phyloP scores from a whole-genome alignment of 2,113 vertebrate genomes.

The Bos taurus region DNA sequence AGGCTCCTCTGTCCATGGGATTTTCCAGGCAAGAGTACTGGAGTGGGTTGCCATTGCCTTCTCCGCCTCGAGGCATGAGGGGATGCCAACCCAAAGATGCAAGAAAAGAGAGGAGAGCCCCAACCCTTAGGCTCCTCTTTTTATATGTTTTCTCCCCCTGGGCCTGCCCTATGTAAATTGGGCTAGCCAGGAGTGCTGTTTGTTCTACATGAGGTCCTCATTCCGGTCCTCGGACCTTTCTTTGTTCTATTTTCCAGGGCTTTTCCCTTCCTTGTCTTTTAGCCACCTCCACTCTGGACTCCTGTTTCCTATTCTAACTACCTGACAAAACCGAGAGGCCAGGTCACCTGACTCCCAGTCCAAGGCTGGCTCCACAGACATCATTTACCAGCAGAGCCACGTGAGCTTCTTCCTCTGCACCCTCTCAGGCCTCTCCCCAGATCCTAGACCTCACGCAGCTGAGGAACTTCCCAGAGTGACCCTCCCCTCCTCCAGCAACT shows the following conservation, averaged over 20 bases:
- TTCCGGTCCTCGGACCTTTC: rapidly evolving
- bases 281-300: neutral
- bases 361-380: neutral
- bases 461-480: neutral
- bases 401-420: neutral
- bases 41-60: too few relatives aligned
- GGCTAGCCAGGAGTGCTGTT: neutral
- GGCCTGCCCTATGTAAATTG: neutral
- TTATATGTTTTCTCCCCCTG: neutral
- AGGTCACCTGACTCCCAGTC: neutral
- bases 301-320: neutral
- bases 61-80: neutral
- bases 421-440: neutral
- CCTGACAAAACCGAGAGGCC: neutral
- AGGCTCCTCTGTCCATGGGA: too few relatives aligned
- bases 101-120: neutral
- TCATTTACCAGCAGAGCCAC: neutral
- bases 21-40: too few relatives aligned
- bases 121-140: neutral
- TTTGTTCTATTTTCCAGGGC: neutral
- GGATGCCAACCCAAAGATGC: neutral
- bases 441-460: neutral
- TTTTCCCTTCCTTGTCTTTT: neutral
- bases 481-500: neutral
- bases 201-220: neutral